Percentiles rank a stretch among this genome's conserved stretches.
Evolutionary conservation across 1,140 invertebrate genomes (phyloP).

Genomic region (Magallana angulata): DNA sequence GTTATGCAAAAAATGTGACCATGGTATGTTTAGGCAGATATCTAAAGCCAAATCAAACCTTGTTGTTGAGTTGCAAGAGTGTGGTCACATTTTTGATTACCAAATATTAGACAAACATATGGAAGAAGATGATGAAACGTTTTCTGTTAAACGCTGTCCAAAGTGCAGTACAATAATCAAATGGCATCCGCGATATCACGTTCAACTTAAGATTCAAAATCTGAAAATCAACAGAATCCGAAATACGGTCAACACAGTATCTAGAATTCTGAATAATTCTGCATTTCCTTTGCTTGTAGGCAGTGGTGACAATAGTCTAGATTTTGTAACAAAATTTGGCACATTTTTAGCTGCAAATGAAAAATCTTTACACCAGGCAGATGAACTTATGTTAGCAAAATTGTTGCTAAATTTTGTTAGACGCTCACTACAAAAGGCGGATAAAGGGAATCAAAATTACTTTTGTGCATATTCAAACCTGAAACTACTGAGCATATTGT

Average conservation of each 20-base stretch:
- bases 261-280: not conserved
- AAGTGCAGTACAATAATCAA: slow-evolving; percentile 15
- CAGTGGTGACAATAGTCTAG: not conserved
- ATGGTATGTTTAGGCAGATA: slow-evolving; percentile 77
- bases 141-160: slow-evolving; percentile 28
- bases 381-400: not conserved
- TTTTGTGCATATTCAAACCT: not conserved
- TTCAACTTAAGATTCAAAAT: not conserved
- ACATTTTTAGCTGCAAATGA: slow-evolving; percentile 10
- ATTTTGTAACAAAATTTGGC: not conserved
- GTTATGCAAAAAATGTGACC: slow-evolving; percentile 52
- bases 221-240: not conserved
- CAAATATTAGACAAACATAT: not conserved
- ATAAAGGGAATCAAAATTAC: not conserved
- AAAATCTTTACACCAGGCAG: not conserved
- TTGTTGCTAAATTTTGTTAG: not conserved
- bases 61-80: slow-evolving; percentile 31
- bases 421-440: not conserved
- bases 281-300: not conserved
- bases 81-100: slow-evolving; percentile 32
- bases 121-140: not conserved
- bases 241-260: not conserved
- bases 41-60: not conserved
- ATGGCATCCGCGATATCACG: slow-evolving; percentile 34
- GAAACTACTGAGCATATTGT: not conserved